Evolutionary conservation across 2,797 vertebrate genomes (phyloP).

Genomic region (Rhyacichthys aspro): DNA sequence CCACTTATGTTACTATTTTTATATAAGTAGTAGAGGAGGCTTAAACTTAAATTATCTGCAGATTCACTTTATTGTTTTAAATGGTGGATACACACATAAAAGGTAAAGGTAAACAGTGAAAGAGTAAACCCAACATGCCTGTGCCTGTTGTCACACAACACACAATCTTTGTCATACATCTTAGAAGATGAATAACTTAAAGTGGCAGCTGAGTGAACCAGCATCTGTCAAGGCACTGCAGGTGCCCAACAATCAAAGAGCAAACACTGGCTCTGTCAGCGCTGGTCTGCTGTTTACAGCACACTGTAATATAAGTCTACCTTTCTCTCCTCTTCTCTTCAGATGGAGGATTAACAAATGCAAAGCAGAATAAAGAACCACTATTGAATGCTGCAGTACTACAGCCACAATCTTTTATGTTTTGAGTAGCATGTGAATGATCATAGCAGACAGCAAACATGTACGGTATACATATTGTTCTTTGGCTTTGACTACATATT

Average conservation of each 20-base stretch:
- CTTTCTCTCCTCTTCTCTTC: background rate
- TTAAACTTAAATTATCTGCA: constrained; percentile 8
- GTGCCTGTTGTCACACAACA: constrained; percentile 8
- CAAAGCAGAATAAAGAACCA: too few species aligned
- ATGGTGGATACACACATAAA: background rate
- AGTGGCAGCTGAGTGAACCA: constrained; percentile 22
- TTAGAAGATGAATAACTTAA: constrained; percentile 20
- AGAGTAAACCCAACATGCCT: background rate
- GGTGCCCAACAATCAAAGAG: constrained; percentile 17
- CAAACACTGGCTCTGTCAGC: constrained; percentile 8
- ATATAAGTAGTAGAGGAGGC: constrained; percentile 8
- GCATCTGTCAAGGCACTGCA: constrained; percentile 11
- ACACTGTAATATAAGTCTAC: background rate
- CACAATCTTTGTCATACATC: constrained; percentile 12
- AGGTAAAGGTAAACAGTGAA: background rate
- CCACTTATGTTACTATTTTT: constrained; percentile 7
- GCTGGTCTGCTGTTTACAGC: background rate
- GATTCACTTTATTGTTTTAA: constrained; percentile 18
- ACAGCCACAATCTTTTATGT: too few species aligned
- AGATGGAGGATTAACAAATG: too few species aligned
- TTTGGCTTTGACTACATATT: too few species aligned
- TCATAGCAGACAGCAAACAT: too few species aligned
- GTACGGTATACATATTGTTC: too few species aligned
- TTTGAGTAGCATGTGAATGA: too few species aligned
- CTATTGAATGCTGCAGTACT: too few species aligned